Evolutionary conservation across 2,113 vertebrate genomes (phyloP).

Genomic region (Recurvirostra avosetta): DNA sequence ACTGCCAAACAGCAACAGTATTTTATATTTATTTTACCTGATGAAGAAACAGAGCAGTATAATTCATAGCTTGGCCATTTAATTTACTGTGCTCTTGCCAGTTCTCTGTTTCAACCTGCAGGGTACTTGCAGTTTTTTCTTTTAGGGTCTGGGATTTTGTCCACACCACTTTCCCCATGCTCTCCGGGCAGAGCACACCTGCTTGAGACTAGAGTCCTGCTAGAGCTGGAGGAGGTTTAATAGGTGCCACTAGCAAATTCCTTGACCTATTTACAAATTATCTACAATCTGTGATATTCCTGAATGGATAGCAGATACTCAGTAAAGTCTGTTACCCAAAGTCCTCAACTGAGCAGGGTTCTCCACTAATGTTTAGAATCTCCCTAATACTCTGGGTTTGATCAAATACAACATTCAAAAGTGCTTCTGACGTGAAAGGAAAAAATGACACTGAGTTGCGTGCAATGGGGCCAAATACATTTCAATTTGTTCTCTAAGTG

Average conservation of each 20-base stretch:
- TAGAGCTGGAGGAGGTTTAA: neutral
- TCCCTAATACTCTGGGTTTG: neutral
- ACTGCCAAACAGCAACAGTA: neutral
- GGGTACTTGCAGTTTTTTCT: neutral
- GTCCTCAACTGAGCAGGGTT: neutral
- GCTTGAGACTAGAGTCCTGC: neutral
- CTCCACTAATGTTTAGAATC: neutral
- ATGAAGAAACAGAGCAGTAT: neutral
- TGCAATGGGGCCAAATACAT: neutral
- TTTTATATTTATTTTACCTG: neutral
- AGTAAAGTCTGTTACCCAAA: neutral
- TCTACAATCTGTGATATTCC: neutral
- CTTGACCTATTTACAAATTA: neutral
- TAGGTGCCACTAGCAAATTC: neutral
- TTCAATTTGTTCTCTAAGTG: neutral
- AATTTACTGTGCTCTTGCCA: neutral
- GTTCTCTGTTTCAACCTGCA: neutral
- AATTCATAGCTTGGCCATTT: neutral
- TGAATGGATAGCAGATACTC: neutral
- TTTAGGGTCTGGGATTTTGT: neutral
- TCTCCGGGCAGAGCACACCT: neutral
- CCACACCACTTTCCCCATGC: too few species aligned
- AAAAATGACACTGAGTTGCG: neutral
- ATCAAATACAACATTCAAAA: neutral
- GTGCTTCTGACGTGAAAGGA: neutral